Base-by-base conservation (phyloP, 1,140 invertebrate species). In the Cecropterus lyciades region DNA sequence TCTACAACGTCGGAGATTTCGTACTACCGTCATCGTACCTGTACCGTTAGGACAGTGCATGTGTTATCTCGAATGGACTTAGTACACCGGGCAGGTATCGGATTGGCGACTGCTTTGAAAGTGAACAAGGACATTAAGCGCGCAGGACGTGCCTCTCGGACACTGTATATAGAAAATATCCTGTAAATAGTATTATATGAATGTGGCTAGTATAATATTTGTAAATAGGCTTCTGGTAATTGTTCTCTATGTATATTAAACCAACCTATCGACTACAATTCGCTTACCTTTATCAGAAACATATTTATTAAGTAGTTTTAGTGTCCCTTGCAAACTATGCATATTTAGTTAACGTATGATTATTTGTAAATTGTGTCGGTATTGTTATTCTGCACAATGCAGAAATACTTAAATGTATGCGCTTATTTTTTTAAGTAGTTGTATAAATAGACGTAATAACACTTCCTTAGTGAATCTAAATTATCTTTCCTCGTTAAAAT, bases 1-100 rank as follows among this genome's bases (percentile, higher is more conserved):
- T 99, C 7, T 98, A 97, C 81, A 87, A 93, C 17, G 70, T 97
- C 10, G 95, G 96, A 5, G 93, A 95, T 37, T 95, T 93, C 71
- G 85, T 97, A 3, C 80, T 97, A 27, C 96, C 97, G n/a, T 74
- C 86, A 0, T 87, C 83, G 0, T 92, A 92, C 67, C 84, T 85
- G 62, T 93, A 92, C 73, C 86, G 77, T 59, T 92, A 75, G 75
- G 52, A 40, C 52, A 66, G 74, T 75, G 65, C 62, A 43, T 46
- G 59, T 75, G 69, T 5, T 43, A 14, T 43, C 4, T 37, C 11
- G 33, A 37, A 11, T 14, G 40, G 40, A 43, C 13, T 43, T 14
- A 14, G 1, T 2, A 14, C n/a, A 7, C 13, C n/a, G 40, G 40
- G 40, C 40, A 14, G 40, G 40, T 52, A 43, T 52, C 62, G 40